A percentile compares a stretch with the other conserved stretches of the same genome.
These are phyloP conservation scores for Ciconia stormi DNA, from an alignment of 2,113 vertebrate species.

Conservation along the genomic window DNA sequence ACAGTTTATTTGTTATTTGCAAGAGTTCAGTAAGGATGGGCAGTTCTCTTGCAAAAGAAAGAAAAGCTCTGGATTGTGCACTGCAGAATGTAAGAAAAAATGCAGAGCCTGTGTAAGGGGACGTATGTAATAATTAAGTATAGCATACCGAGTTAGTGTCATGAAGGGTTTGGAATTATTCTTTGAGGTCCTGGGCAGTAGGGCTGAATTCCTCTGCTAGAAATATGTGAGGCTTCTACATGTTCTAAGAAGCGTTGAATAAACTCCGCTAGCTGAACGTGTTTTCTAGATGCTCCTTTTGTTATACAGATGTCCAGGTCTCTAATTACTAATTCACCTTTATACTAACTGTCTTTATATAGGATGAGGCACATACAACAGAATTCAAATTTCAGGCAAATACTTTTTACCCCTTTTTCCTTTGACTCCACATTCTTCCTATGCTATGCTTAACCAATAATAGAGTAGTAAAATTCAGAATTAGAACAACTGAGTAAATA, in stretches of 20 bases:
- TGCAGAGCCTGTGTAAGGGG: neutral
- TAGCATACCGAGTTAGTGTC: neutral
- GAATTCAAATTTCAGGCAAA: neutral
- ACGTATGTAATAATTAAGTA: rapidly evolving
- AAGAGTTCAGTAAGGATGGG: neutral
- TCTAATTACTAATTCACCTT: neutral
- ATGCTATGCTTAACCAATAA: neutral
- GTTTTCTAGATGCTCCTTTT: neutral
- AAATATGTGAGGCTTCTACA: neutral
- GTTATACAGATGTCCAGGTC: neutral
- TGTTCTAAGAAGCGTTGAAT: neutral
- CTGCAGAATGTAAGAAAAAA: neutral
- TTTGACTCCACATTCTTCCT: neutral
- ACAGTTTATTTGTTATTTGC: neutral
- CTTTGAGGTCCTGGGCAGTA: neutral
- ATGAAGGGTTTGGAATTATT: neutral
- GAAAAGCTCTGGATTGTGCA: neutral
- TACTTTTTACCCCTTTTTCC: neutral
- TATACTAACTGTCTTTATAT: neutral
- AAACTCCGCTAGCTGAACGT: neutral
- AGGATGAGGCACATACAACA: neutral
- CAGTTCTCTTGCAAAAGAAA: neutral
- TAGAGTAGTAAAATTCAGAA: neutral
- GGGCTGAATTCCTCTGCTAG: neutral
- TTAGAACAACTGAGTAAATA: neutral